These are phyloP conservation scores for Bubo blakistoni DNA, from an alignment of 2,113 vertebrate species.

Conservation along the genomic window DNA sequence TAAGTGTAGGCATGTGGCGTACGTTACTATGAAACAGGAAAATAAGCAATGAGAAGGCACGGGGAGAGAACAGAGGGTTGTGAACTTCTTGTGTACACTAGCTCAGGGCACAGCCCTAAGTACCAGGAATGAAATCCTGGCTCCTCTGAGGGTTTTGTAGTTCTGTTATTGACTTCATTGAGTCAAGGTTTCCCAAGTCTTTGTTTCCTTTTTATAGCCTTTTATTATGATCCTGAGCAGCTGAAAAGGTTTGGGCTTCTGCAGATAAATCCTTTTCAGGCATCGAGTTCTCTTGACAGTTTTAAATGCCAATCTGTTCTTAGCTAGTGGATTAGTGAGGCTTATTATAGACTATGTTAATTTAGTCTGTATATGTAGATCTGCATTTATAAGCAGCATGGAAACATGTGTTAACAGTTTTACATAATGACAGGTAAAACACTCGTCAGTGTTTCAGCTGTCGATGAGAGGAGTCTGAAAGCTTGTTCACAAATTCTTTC, in stretches of 20 bases:
- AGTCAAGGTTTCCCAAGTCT: not conserved
- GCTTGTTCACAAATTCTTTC: not conserved
- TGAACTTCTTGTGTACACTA: not conserved
- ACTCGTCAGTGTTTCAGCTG: not conserved
- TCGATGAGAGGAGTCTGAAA: not conserved
- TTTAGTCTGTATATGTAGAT: constrained; percentile 8
- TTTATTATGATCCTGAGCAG: not conserved
- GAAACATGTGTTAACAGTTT: constrained; percentile 60
- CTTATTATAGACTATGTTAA: constrained; percentile 24
- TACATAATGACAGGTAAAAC: constrained; percentile 43
- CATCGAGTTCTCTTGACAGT: not conserved
- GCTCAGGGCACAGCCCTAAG: not conserved
- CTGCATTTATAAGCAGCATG: not conserved
- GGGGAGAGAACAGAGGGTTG: not conserved
- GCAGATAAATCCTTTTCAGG: constrained; percentile 11
- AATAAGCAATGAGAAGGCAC: not conserved
- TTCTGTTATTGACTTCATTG: not conserved
- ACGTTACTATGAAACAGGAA: not conserved
- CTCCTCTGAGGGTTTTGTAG: not conserved
- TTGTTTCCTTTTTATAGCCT: not conserved
- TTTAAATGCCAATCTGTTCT: constrained; percentile 47
- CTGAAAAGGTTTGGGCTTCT: not conserved
- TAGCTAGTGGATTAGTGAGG: constrained; percentile 31
- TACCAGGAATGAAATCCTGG: not conserved
- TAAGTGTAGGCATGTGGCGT: not conserved